phyloP scores from a whole-genome alignment of 2,797 vertebrate species.

The Poeciliopsis paucimaculata region DNA sequence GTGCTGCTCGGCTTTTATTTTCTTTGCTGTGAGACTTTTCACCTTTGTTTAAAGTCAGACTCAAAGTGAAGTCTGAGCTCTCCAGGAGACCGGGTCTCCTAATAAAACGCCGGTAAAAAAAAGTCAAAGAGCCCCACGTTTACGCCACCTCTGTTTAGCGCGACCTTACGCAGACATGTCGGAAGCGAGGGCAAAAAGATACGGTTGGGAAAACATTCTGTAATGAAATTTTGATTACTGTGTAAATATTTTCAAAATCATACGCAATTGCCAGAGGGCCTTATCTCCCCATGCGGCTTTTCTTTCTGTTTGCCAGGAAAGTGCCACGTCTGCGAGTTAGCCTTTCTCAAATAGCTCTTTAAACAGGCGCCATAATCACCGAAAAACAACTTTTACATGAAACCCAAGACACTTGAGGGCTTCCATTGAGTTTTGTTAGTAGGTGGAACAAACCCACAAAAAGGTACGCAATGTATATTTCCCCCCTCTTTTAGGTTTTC shows the following conservation, averaged over 20 bases:
- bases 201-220: constrained; percentile 2
- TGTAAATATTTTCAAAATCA: constrained; percentile 10
- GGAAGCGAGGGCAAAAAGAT: constrained; percentile 10
- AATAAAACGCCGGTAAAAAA: not conserved
- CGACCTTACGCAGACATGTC: constrained; percentile 4
- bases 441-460: constrained; percentile 6
- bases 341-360: constrained; percentile 1
- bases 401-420: constrained; percentile 18
- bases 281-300: constrained; percentile 10
- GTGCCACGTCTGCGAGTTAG: constrained; percentile 3
- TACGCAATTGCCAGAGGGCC: constrained; percentile 2
- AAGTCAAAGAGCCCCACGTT: constrained; percentile 20
- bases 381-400: constrained; percentile 18
- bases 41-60: constrained; percentile 16
- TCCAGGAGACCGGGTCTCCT: constrained; percentile 13
- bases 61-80: constrained; percentile 23
- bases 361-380: constrained; percentile 15
- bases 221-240: constrained; percentile 28
- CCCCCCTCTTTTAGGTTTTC: constrained; percentile 7
- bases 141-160: constrained; percentile 26
- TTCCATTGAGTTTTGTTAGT: constrained; percentile 1
- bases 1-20: not conserved
- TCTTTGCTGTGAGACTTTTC: constrained; percentile 10
- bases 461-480: not conserved
- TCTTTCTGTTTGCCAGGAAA: constrained; percentile 17